Percentiles rank a stretch among this genome's conserved stretches.
These are phyloP conservation scores for Minunthozetes semirufus DNA, from an alignment of 2,888 invertebrate genomes.

Conservation along the genomic window DNA sequence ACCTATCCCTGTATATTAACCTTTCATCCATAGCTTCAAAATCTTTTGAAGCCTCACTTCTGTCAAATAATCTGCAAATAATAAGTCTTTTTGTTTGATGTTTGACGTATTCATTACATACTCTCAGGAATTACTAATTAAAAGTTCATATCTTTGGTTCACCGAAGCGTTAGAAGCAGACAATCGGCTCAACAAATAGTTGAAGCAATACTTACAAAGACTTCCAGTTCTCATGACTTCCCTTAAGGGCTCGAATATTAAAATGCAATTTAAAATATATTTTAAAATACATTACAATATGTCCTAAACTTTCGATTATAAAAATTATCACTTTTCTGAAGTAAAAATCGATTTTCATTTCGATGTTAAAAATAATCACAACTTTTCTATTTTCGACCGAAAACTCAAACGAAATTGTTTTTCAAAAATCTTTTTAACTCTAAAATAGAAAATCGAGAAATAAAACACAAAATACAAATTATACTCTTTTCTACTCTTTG, in stretches of 20 bases:
- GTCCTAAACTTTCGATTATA: not conserved
- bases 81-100: conserved; percentile 9
- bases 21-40: conserved; percentile 24
- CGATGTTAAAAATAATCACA: too few relatives aligned
- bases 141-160: conserved; percentile 14
- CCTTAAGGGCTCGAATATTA: not conserved
- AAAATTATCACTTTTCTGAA: not conserved
- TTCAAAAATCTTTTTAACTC: too few relatives aligned
- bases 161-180: not conserved
- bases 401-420: too few relatives aligned
- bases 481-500: too few relatives aligned
- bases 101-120: conserved; percentile 5
- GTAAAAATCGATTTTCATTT: too few relatives aligned
- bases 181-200: not conserved
- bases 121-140: not conserved
- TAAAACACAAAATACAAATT: too few relatives aligned
- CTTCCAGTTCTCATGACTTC: not conserved
- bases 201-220: not conserved
- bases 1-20: conserved; percentile 32
- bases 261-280: not conserved
- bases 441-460: too few relatives aligned
- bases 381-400: too few relatives aligned
- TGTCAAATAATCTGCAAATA: conserved; percentile 12
- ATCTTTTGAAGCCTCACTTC: not conserved
- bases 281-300: not conserved